These are phyloP conservation scores for Cacoxenus indagator DNA, from an alignment of 2,888 invertebrate genomes.

Conservation along the genomic window DNA sequence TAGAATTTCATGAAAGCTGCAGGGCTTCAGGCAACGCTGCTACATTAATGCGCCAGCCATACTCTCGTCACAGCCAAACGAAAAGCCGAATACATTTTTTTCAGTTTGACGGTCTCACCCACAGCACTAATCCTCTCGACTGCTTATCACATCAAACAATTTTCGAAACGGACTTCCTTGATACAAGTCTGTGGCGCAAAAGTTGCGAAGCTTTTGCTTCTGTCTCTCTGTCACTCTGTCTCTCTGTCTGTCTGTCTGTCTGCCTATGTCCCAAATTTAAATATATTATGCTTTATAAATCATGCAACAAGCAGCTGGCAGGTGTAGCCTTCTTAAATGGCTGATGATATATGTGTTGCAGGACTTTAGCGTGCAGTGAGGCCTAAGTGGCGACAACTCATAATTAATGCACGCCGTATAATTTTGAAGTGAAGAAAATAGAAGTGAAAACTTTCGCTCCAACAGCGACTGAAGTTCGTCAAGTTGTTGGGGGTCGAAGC, in stretches of 20 bases:
- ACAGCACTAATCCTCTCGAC: too few species aligned
- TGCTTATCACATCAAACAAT: too few species aligned
- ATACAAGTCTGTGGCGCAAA: not conserved
- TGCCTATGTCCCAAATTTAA: conserved; percentile 14
- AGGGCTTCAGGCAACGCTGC: too few species aligned
- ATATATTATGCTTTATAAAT: conserved; percentile 46
- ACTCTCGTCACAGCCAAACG: too few species aligned
- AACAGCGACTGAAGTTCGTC: not conserved
- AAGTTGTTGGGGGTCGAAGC: too few species aligned
- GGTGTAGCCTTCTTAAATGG: not conserved
- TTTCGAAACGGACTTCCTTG: not conserved
- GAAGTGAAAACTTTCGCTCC: not conserved
- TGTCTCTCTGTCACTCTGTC: not conserved
- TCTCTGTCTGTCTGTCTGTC: not conserved
- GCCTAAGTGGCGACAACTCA: conserved; percentile 51
- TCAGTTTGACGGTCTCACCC: too few species aligned
- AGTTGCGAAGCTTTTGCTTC: not conserved
- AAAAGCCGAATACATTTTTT: too few species aligned
- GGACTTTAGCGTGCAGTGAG: too few species aligned
- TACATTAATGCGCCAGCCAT: too few species aligned
- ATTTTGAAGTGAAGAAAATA: not conserved
- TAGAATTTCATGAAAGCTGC: too few species aligned
- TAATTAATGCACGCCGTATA: conserved; percentile 65
- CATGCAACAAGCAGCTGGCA: conserved; percentile 38
- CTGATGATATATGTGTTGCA: not conserved